phyloP scores from a whole-genome alignment of 2,113 vertebrate genomes.

The Malurus cyaneus region DNA sequence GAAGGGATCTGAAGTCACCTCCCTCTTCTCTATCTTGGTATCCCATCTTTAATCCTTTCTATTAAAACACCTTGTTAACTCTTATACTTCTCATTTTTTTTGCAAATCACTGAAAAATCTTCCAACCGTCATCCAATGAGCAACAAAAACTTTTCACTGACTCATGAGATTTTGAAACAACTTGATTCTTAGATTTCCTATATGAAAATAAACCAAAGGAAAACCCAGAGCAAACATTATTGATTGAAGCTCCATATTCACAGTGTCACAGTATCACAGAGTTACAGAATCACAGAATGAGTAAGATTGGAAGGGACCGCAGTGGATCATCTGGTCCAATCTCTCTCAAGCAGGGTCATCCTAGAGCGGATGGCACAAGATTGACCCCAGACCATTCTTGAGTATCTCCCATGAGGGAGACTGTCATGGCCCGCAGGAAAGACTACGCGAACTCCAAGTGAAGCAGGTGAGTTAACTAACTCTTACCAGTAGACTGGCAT shows the following conservation, averaged over 20 bases:
- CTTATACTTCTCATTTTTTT: conserved; percentile 1
- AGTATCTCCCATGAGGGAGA: not conserved
- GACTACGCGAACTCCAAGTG: too few species aligned
- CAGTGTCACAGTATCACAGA: not conserved
- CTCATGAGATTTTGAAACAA: conserved; percentile 12
- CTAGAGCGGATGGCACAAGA: not conserved
- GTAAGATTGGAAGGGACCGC: not conserved
- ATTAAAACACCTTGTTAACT: not conserved
- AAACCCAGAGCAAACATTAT: not conserved
- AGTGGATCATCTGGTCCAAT: not conserved
- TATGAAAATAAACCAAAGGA: conserved; percentile 30
- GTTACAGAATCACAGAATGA: not conserved
- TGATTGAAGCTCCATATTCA: conserved; percentile 17
- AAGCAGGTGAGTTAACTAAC: too few species aligned
- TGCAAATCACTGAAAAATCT: conserved; percentile 13
- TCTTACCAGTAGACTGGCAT: too few species aligned
- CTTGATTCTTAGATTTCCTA: conserved; percentile 43
- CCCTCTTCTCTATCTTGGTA: not conserved
- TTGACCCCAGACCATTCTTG: not conserved
- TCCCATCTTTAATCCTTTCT: not conserved
- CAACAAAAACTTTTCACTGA: not conserved
- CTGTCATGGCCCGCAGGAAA: too few species aligned
- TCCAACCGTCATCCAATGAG: not conserved
- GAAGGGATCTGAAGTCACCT: not conserved
- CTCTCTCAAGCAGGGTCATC: not conserved